Conservation (phyloP, 2,797 vertebrate genomes). For the Megalops cyprinoides region DNA sequence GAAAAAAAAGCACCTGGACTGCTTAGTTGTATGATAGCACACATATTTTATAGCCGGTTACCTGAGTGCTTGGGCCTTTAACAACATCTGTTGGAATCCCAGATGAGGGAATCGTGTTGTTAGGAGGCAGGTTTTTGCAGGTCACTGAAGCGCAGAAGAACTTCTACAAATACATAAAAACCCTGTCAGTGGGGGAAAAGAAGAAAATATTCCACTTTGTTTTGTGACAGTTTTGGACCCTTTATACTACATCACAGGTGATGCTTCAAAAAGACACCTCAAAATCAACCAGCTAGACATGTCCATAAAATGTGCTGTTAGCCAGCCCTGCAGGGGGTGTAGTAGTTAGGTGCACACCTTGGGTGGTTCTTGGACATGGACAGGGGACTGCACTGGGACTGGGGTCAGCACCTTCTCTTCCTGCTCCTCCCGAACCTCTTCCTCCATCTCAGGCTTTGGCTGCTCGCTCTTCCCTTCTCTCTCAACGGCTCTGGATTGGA, state of each 20-base stretch:
- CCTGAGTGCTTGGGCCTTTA: constrained; percentile 96
- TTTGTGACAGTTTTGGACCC: too few relatives aligned
- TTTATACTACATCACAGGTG: too few relatives aligned
- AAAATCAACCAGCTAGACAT: background rate
- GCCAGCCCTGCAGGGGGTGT: background rate
- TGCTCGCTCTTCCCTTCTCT: constrained; percentile 90
- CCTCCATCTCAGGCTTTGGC: constrained; percentile 82
- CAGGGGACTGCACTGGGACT: constrained; percentile 83
- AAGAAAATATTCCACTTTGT: too few relatives aligned
- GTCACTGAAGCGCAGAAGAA: constrained; percentile 99
- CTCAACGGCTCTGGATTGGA: too few relatives aligned
- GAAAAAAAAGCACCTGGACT: background rate
- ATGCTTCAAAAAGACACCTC: background rate
- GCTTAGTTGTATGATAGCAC: background rate
- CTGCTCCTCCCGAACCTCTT: constrained; percentile 86
- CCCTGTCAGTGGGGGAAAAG: background rate
- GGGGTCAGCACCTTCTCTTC: constrained; percentile 90
- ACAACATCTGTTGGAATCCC: constrained; percentile 93
- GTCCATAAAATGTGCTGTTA: background rate
- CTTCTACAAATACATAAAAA: constrained; percentile 86
- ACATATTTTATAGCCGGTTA: constrained; percentile 63
- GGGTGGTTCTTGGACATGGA: constrained; percentile 85
- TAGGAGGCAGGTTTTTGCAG: constrained; percentile 99
- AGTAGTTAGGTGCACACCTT: constrained; percentile 72
- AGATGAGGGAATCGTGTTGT: constrained; percentile 90